These are phyloP conservation scores for Deilephila elpenor DNA, from an alignment of 2,888 invertebrate genomes.

Conservation along the genomic window DNA sequence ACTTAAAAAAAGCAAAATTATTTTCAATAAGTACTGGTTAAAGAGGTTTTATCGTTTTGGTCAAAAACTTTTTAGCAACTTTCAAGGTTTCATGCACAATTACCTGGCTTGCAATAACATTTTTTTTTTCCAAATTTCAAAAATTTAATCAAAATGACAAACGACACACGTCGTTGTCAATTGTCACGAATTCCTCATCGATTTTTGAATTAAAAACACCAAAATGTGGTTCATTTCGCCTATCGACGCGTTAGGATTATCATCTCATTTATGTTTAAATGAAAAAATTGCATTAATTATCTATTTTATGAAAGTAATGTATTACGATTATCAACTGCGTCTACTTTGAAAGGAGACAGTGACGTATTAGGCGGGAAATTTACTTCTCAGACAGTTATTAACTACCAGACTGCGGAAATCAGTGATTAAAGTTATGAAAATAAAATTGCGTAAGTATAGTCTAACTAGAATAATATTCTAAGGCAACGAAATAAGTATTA, in stretches of 20 bases:
- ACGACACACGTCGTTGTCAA: conserved; percentile 75
- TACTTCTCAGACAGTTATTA: conserved; percentile 59
- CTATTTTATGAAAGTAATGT: neutral
- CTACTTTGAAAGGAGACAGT: conserved; percentile 40
- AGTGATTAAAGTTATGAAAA: conserved; percentile 83
- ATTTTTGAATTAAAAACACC: conserved; percentile 70
- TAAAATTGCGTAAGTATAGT: conserved; percentile 78
- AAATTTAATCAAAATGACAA: conserved; percentile 70
- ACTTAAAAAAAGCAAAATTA: no score
- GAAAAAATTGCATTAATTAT: neutral
- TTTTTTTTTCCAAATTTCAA: conserved; percentile 70
- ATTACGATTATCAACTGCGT: neutral
- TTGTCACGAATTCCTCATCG: conserved; percentile 75
- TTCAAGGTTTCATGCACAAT: neutral
- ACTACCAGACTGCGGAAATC: conserved; percentile 79
- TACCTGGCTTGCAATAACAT: conserved; percentile 17
- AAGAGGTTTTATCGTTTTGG: neutral
- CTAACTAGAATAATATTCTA: neutral
- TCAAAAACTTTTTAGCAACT: neutral
- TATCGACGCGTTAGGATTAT: conserved; percentile 43
- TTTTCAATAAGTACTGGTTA: neutral
- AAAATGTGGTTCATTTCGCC: conserved; percentile 55
- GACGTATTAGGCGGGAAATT: conserved; percentile 65
- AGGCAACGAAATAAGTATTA: neutral
- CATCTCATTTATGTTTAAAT: neutral